phyloP scores from a whole-genome alignment of 2,888 invertebrate genomes.

The Pogonocherus hispidulus region DNA sequence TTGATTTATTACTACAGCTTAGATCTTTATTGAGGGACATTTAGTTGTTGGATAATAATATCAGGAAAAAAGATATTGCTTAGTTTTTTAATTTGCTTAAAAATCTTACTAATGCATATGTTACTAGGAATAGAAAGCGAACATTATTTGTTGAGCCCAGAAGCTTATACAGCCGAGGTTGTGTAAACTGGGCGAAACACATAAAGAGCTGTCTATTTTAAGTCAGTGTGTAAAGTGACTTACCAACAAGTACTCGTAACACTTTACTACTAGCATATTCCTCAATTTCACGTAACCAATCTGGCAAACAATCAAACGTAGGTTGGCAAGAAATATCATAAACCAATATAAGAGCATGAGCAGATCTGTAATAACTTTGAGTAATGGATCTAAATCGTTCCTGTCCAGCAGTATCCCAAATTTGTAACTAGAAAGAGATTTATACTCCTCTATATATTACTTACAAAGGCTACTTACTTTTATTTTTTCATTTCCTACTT shows the following conservation, averaged over 20 bases:
- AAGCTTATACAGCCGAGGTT: no score
- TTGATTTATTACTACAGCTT: no score
- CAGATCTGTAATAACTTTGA: conserved; percentile 97
- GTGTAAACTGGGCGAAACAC: no score
- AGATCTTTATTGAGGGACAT: no score
- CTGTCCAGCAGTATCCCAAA: conserved; percentile 99
- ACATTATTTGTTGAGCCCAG: no score
- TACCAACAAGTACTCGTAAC: conserved; percentile 93
- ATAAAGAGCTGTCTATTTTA: no score
- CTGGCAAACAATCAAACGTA: conserved; percentile 96
- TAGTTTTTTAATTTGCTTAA: neutral
- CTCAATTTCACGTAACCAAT: conserved; percentile 97
- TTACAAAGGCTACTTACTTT: no score
- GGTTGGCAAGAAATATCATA: conserved; percentile 99
- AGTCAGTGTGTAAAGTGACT: conserved; percentile 61
- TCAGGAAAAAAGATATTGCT: conserved; percentile 11
- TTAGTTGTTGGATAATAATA: no score
- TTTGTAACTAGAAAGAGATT: conserved; percentile 87
- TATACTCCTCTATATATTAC: no score
- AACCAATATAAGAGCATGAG: conserved; percentile 95
- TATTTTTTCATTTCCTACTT: conserved; percentile 95
- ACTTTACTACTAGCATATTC: conserved; percentile 97
- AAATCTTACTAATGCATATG: no score
- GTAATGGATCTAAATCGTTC: conserved; percentile 97
- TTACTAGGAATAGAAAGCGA: no score